Conservation (phyloP, 2,888 invertebrate species). For the Habrosyne pyritoides region DNA sequence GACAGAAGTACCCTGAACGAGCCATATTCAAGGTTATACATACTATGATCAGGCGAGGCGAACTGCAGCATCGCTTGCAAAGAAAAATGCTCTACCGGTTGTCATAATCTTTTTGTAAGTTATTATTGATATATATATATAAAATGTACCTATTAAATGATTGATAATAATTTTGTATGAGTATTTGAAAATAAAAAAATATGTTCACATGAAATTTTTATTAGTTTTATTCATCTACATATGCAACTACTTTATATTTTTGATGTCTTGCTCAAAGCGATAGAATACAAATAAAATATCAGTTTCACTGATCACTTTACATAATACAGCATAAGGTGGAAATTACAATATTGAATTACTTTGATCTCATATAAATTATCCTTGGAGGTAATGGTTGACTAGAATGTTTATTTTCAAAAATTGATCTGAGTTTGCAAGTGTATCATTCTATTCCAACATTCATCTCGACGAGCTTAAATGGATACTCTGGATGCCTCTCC, state of each 20-base stretch:
- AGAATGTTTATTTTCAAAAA: constrained; percentile 25
- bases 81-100: constrained; percentile 98
- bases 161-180: constrained; percentile 10
- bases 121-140: constrained; percentile 13
- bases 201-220: constrained; percentile 2
- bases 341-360: not conserved
- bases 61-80: constrained; percentile 97
- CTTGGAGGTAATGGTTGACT: constrained; percentile 42
- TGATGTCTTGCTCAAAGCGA: constrained; percentile 19
- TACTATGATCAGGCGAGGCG: constrained; percentile 97
- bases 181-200: not conserved
- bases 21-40: constrained; percentile 95
- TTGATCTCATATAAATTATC: not conserved
- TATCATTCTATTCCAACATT: constrained; percentile 14
- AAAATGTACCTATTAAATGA: constrained; percentile 7
- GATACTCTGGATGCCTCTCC: constrained; percentile 88
- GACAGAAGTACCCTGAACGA: constrained; percentile 94
- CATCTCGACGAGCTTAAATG: constrained; percentile 69
- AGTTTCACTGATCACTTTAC: constrained; percentile 11
- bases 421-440: not conserved
- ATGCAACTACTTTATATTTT: constrained; percentile 10
- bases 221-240: constrained; percentile 13
- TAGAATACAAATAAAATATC: constrained; percentile 13
- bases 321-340: constrained; percentile 5
- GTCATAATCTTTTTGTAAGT: constrained; percentile 79